Evolutionary conservation across 2,888 invertebrate genomes (phyloP).

Genomic region (Heteropelma amictum): DNA sequence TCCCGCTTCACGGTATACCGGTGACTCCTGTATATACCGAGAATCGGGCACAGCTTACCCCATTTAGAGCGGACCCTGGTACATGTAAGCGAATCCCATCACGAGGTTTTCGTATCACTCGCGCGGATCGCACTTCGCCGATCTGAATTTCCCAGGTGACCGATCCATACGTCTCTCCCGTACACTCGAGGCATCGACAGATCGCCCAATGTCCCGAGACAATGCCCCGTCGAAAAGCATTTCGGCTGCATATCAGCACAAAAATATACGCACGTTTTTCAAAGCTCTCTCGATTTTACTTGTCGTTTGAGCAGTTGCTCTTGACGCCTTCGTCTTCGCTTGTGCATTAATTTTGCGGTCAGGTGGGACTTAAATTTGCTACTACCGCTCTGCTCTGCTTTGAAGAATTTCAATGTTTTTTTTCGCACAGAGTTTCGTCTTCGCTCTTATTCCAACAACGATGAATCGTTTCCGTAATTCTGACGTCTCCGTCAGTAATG

Average conservation of each 20-base stretch:
- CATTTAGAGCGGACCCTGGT: neutral
- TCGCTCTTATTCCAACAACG: too few relatives aligned
- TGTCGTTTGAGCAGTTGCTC: too few relatives aligned
- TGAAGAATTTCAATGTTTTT: too few relatives aligned
- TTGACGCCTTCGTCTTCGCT: neutral
- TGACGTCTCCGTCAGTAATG: too few relatives aligned
- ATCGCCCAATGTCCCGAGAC: slow-evolving; percentile 30
- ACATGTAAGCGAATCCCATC: slow-evolving; percentile 30
- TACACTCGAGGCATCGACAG: slow-evolving; percentile 32
- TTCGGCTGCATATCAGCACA: neutral
- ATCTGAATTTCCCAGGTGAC: slow-evolving; percentile 56
- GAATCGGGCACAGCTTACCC: slow-evolving; percentile 25
- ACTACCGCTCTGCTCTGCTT: too few relatives aligned
- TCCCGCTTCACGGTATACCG: slow-evolving; percentile 60
- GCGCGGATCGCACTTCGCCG: slow-evolving; percentile 33
- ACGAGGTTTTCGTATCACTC: slow-evolving; percentile 24
- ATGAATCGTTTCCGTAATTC: too few relatives aligned
- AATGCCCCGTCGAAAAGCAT: neutral
- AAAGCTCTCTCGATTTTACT: too few relatives aligned
- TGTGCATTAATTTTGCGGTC: too few relatives aligned
- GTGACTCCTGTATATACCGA: slow-evolving; percentile 49
- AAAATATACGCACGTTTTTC: too few relatives aligned
- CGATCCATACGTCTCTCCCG: slow-evolving; percentile 32
- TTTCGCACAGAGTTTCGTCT: too few relatives aligned
- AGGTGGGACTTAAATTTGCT: too few relatives aligned